Base-by-base conservation (phyloP, 2,797 vertebrate species). In the Rhabdophis nuchalis region DNA sequence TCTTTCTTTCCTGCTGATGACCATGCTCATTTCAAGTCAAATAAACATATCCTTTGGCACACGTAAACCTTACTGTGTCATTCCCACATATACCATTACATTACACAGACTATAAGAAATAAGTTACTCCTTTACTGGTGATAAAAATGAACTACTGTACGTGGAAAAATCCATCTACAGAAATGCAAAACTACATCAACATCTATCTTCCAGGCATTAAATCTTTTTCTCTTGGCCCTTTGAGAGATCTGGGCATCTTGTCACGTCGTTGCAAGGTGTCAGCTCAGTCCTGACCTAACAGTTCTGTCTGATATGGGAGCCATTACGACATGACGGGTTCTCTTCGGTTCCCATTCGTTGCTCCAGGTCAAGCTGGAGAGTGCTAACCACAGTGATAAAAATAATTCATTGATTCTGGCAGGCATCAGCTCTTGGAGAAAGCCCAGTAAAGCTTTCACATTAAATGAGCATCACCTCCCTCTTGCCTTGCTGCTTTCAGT, bases 391-490 rank as follows among this genome's bases (percentile, higher is more conserved):
- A 92, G 27, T 90, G 91, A 94, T 91, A 90, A 90, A 57, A 92
- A 53, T 36, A n/a, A 91, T 94, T 94, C 32, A 86, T 13, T 27
- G 23, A 13, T 92, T 94, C 58, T 18, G 0, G 27, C 61, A 87
- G 68, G 0, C 56, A 20, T 46, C 89, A 92, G 60, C 25, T 93
- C 60, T 92, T 96, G 94, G 95, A 91, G 3, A 7, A 72, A 90
- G 93, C 91, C 94, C 96, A 94, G 9, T 29, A 95, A 95, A 95
- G 91, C 94, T 95, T 95, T 95, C 94, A 94, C 29, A 64, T 93
- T 93, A 94, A 95, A 94, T 92, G 94, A 95, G 95, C 54, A 13
- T 0, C 14, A 5, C 29, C 25, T 29, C 25, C 16, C 29, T 14
- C 29, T 25, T 57, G 20, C 32, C 52, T 10, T 0, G 0, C 91